phyloP scores from a whole-genome alignment of 2,113 vertebrate species.

The Columba janthina region DNA sequence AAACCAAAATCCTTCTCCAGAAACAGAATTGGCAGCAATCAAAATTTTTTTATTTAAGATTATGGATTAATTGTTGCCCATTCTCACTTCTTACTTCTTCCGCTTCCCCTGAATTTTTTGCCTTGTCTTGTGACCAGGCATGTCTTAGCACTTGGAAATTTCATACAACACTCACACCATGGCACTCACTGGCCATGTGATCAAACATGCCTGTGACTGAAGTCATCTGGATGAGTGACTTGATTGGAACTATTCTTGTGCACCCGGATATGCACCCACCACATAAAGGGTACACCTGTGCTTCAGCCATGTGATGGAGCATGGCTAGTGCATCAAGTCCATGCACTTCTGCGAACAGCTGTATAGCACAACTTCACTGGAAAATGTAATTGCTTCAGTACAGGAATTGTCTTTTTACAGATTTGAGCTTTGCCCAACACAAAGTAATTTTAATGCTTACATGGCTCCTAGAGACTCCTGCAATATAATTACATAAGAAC shows the following conservation, averaged over 20 bases:
- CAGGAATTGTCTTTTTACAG: background rate
- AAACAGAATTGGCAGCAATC: background rate
- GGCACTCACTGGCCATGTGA: background rate
- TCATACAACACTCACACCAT: accelerated
- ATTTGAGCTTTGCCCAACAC: background rate
- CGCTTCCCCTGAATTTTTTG: background rate
- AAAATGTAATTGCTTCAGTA: background rate
- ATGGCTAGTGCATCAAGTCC: accelerated
- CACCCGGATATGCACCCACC: no score
- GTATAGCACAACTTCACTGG: background rate
- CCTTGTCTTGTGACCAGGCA: background rate
- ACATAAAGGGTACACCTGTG: background rate
- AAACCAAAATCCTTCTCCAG: background rate
- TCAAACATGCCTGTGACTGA: background rate
- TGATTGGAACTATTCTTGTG: background rate
- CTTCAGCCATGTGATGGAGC: background rate
- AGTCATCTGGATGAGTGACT: background rate
- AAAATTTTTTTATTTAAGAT: background rate
- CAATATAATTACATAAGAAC: background rate
- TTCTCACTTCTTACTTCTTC: background rate
- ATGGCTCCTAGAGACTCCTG: background rate
- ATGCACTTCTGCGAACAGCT: background rate
- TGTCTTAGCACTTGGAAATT: background rate
- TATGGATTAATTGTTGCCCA: background rate
- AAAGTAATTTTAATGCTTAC: background rate